A percentile compares a stretch with the other conserved stretches of the same genome.
Evolutionary conservation across 2,113 vertebrate genomes (phyloP).

Genomic region (Loxodonta africana): DNA sequence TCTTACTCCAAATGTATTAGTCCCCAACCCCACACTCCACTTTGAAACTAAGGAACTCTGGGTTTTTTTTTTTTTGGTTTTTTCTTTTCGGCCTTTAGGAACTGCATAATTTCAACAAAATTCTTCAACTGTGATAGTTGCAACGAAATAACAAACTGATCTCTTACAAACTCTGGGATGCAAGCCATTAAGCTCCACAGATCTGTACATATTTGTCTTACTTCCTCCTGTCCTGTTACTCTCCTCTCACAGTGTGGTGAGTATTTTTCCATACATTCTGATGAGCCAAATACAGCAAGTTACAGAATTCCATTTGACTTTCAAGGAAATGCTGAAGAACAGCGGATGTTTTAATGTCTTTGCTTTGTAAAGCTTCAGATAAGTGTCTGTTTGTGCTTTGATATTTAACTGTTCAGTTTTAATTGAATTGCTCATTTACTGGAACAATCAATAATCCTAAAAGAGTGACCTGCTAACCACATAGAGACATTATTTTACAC

Average conservation of each 20-base stretch:
- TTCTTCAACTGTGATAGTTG: constrained; percentile 8
- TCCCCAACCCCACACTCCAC: not conserved
- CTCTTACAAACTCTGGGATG: constrained; percentile 6
- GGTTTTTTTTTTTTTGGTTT: not conserved
- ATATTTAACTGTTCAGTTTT: constrained; percentile 41
- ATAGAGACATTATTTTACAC: not conserved
- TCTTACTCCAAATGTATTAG: not conserved
- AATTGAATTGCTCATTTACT: constrained; percentile 45
- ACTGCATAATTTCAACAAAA: not conserved
- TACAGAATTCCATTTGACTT: constrained; percentile 17
- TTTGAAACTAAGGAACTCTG: constrained; percentile 52
- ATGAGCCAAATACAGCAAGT: not conserved
- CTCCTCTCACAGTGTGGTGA: not conserved
- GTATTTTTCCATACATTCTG: not conserved
- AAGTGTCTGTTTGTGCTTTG: not conserved
- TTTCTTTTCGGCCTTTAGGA: not conserved
- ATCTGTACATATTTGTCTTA: not conserved
- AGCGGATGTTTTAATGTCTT: not conserved
- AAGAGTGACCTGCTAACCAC: not conserved
- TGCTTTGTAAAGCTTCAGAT: not conserved
- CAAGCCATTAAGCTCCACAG: not conserved
- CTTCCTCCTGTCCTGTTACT: not conserved
- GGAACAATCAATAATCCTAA: constrained; percentile 32
- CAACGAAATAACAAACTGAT: not conserved
- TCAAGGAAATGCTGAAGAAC: not conserved